Evolutionary conservation across 2,113 vertebrate genomes (phyloP).

Genomic region (Circaetus gallicus): DNA sequence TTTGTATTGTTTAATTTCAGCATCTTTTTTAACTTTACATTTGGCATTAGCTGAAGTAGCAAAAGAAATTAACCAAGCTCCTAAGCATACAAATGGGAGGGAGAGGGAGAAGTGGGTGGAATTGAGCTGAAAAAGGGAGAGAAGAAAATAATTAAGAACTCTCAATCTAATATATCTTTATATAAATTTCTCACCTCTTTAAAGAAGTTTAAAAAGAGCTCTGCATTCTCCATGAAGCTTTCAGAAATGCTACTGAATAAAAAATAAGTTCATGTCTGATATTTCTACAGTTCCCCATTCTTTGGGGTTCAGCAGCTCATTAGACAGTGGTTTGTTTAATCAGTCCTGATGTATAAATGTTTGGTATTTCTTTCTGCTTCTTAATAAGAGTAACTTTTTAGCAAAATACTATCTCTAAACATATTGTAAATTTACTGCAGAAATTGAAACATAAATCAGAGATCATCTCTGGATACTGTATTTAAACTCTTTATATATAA

Average conservation of each 20-base stretch:
- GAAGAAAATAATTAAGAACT: not conserved
- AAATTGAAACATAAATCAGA: not conserved
- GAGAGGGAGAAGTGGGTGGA: not conserved
- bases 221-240: not conserved
- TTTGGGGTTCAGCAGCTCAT: not conserved
- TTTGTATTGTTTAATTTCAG: not conserved
- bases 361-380: not conserved
- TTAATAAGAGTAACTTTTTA: not conserved
- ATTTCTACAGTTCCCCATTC: not conserved
- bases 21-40: not conserved
- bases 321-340: not conserved
- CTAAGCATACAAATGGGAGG: not conserved
- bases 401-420: not conserved
- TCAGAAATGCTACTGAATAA: not conserved
- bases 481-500: not conserved
- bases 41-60: not conserved
- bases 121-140: not conserved
- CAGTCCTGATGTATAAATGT: not conserved
- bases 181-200: not conserved
- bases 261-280: not conserved
- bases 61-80: not conserved
- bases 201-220: not conserved
- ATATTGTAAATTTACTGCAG: not conserved
- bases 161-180: not conserved
- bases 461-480: not conserved